Conservation (phyloP, 2,797 vertebrate genomes). For the Pipistrellus pygmaeus region DNA sequence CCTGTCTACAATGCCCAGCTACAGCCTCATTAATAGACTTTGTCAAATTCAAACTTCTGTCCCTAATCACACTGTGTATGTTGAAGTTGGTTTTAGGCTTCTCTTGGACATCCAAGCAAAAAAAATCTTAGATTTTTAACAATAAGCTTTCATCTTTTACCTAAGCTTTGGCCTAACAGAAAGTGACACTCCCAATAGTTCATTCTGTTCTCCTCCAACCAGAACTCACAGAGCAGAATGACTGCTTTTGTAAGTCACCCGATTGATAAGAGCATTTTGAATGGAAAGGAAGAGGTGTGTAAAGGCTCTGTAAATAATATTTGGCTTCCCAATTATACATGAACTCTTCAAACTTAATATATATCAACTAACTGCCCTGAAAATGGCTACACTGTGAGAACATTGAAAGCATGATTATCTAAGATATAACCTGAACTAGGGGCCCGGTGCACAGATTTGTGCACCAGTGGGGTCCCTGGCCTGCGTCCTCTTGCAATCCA, state of each 20-base stretch:
- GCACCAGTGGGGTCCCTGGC: no score
- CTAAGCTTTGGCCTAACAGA: background rate
- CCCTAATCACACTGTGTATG: background rate
- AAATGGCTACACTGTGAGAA: background rate
- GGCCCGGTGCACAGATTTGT: no score
- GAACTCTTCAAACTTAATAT: background rate
- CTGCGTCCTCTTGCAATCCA: no score
- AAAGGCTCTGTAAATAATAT: constrained; percentile 10
- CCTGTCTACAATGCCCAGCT: background rate
- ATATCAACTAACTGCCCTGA: background rate
- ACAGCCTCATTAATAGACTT: background rate
- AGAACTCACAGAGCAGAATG: background rate
- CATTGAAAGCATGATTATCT: background rate
- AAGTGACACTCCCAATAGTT: background rate
- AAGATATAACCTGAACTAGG: background rate
- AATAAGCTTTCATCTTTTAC: background rate
- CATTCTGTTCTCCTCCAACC: background rate
- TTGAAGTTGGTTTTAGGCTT: background rate
- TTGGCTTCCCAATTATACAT: background rate
- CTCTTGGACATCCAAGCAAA: background rate
- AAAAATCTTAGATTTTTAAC: background rate
- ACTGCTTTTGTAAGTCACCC: background rate
- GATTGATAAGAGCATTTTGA: background rate
- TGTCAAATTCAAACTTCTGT: background rate
- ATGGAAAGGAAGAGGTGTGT: background rate